Conservation (phyloP, 2,113 vertebrate species). For the Nesogale talazaci region DNA sequence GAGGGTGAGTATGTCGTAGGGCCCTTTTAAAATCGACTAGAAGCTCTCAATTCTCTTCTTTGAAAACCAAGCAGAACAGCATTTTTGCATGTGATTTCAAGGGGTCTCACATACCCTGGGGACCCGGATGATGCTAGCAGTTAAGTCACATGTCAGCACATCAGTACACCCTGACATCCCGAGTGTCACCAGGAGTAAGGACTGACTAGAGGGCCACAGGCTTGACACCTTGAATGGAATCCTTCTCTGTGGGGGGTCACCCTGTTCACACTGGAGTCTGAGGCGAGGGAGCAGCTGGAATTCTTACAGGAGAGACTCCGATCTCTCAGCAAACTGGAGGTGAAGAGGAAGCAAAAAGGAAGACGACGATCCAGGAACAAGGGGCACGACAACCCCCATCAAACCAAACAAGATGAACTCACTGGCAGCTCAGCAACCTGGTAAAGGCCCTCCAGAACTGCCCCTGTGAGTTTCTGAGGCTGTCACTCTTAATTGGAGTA, state of each 20-base stretch:
- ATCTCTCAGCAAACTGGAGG: background rate
- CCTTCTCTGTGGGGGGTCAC: too few species aligned
- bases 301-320: background rate
- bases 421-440: too few species aligned
- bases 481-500: too few species aligned
- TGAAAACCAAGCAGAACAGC: slow-evolving; percentile 46
- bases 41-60: slow-evolving; percentile 47
- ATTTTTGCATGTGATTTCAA: background rate
- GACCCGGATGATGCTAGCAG: background rate
- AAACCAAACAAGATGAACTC: too few species aligned
- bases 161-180: background rate
- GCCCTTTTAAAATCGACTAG: slow-evolving; percentile 14
- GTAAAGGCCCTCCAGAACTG: too few species aligned
- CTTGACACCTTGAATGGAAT: background rate
- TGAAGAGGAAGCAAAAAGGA: background rate
- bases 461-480: too few species aligned
- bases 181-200: background rate
- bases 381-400: background rate
- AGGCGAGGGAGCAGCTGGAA: background rate
- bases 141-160: background rate
- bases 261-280: background rate
- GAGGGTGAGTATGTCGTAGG: background rate
- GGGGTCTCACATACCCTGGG: background rate
- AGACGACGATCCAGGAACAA: background rate
- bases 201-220: too few species aligned